Conservation (phyloP, 2,888 invertebrate species). For the Oscheius sp. region DNA sequence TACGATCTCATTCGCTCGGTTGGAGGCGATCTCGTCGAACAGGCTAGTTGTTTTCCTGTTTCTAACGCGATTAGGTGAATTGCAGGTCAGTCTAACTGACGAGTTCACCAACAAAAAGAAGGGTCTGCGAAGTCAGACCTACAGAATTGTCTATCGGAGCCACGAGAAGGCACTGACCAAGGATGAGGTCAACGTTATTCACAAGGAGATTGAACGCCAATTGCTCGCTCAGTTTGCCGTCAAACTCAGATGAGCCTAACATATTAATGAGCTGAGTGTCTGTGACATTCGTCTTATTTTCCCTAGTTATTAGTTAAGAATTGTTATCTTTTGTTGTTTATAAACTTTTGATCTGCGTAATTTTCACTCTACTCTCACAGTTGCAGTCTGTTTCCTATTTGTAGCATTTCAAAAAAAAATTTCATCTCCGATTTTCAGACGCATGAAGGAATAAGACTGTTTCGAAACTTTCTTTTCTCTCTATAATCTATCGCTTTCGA, state of each 20-base stretch:
- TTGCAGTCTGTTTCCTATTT: no score
- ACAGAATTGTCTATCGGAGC: constrained; percentile 88
- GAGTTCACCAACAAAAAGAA: constrained; percentile 87
- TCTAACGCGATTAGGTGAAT: not conserved
- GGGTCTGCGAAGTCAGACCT: constrained; percentile 87
- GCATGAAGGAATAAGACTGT: no score
- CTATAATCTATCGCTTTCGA: no score
- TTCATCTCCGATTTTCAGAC: no score
- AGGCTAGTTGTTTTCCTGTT: constrained; percentile 76
- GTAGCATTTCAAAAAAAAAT: no score
- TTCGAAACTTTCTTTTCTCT: no score
- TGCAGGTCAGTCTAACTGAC: constrained; percentile 79
- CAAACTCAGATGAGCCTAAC: constrained; percentile 32
- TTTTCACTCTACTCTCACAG: no score
- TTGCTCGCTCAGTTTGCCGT: constrained; percentile 57
- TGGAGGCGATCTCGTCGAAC: constrained; percentile 93
- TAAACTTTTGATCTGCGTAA: no score
- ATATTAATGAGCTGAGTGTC: no score
- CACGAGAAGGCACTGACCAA: constrained; percentile 89
- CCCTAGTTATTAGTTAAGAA: no score
- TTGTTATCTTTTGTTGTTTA: no score
- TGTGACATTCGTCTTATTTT: no score
- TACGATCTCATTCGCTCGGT: constrained; percentile 89
- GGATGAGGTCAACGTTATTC: constrained; percentile 78
- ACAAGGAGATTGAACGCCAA: constrained; percentile 62